A percentile compares a stretch with the other conserved stretches of the same genome.
phyloP scores from a whole-genome alignment of 1,140 invertebrate species.

The Brachionus calyciflorus region DNA sequence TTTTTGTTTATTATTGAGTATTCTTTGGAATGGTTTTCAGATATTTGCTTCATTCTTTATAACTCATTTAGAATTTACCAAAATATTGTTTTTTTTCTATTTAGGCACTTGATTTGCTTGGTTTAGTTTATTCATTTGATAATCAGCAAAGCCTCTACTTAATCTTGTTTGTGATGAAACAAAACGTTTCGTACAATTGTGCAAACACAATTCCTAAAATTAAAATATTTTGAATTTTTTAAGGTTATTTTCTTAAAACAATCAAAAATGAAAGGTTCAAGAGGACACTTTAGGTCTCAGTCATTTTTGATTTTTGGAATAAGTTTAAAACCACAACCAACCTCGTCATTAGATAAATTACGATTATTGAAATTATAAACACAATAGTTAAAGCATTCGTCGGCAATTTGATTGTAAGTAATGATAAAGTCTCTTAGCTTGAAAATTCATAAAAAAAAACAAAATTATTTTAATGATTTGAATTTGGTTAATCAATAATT shows the following conservation, averaged over 20 bases:
- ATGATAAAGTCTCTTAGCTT: constrained; percentile 28
- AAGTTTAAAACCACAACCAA: neutral
- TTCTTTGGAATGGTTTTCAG: too few relatives aligned
- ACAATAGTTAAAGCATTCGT: constrained; percentile 31
- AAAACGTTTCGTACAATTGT: constrained; percentile 34
- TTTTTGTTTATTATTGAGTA: too few relatives aligned
- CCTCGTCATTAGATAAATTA: neutral
- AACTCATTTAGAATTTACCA: too few relatives aligned
- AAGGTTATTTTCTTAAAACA: neutral
- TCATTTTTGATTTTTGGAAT: neutral
- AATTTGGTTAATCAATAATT: neutral
- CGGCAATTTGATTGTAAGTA: constrained; percentile 29
- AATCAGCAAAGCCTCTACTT: constrained; percentile 38
- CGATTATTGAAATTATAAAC: constrained; percentile 28
- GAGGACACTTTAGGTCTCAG: too few relatives aligned
- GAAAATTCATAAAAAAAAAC: neutral
- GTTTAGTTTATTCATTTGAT: constrained; percentile 26
- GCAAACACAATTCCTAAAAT: constrained; percentile 11
- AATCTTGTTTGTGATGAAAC: constrained; percentile 36
- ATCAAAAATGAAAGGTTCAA: too few relatives aligned
- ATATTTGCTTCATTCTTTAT: too few relatives aligned
- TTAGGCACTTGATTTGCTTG: neutral
- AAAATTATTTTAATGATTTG: neutral
- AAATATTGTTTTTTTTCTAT: neutral
- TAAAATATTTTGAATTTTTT: neutral